Base-by-base conservation (phyloP, 30 jellyfish, hydroid and myxozoan species). In the Mastigias papua region DNA sequence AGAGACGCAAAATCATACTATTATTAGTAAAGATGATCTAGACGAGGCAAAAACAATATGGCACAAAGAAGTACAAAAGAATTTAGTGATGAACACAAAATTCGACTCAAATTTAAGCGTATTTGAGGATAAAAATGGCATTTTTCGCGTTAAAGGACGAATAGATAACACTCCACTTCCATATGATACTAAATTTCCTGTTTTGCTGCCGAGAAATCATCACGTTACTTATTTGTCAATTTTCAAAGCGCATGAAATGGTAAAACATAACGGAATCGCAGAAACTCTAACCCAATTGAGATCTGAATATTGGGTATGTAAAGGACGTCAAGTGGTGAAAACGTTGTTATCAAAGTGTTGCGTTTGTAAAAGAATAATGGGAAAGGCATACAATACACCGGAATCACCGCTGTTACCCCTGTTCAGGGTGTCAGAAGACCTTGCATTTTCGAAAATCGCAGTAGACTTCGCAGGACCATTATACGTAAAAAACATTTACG, bases 401-500 rank as follows among this genome's bases (percentile, higher is more conserved):
- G 33, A 34, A 1, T 35, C 82, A 15, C 79, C 92, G 32, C 91
- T 92, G 25, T 42, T 82, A 30, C 92, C 92, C 72, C 26, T 5
- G 10, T 29, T 34, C 33, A 17, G 82, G 32, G 91, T 30, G 37
- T 60, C 86, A 34, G 32, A 69, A 23, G 92, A 68, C 34, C 29
- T 28, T 16, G 83, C 86, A 19, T 70, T 82, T 82, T 27, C 62
- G 67, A 29, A 70, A 69, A 82, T 75, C 19, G 92, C 27, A 19
- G 90, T 82, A 30, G 92, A 82, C 65, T 66, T 60, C 51, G 74
- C 77, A 27, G 92, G 82, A 68, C 91, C 91, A 20, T 27, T 82
- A 16, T 70, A 29, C 48, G 92, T 82, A 30, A 82, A 82, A 49
- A 29, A 62, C 79, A 64, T 80, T 31, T 31, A 60, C 27, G n/a